A percentile compares a stretch with the other conserved stretches of the same genome.
Evolutionary conservation across 2,113 vertebrate species (phyloP).

Genomic region (Opisthocomus hoazin): DNA sequence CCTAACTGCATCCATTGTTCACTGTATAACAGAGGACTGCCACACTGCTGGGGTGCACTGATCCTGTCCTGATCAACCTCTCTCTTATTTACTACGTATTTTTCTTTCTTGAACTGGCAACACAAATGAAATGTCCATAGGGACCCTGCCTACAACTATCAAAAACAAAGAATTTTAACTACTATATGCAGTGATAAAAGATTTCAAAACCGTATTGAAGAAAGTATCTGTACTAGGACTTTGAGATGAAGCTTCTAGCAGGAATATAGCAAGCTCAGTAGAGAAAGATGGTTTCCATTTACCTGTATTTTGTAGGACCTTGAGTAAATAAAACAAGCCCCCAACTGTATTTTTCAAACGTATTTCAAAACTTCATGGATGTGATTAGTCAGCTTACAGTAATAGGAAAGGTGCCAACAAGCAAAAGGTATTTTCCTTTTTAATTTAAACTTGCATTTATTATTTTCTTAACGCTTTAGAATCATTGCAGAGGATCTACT

Average conservation of each 20-base stretch:
- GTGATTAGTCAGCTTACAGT: neutral
- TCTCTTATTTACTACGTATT: neutral
- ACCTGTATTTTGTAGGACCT: neutral
- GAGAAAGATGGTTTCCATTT: neutral
- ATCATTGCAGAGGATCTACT: neutral
- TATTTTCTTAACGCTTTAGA: neutral
- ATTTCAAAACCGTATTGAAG: neutral
- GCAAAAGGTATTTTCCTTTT: neutral
- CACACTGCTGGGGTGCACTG: neutral
- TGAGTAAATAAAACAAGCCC: neutral
- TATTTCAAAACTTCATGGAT: neutral
- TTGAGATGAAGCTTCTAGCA: neutral
- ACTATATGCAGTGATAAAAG: neutral
- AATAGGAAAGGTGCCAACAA: neutral
- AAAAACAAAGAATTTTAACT: neutral
- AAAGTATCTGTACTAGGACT: neutral
- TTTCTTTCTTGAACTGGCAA: neutral
- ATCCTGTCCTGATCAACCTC: neutral
- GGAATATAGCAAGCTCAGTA: neutral
- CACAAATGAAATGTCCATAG: neutral
- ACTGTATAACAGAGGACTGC: neutral
- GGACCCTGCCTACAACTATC: neutral
- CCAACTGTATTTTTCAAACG: neutral
- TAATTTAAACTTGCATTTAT: neutral
- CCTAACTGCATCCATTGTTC: neutral